phyloP scores from a whole-genome alignment of 2,888 invertebrate species.

The Tanypteryx hageni region DNA sequence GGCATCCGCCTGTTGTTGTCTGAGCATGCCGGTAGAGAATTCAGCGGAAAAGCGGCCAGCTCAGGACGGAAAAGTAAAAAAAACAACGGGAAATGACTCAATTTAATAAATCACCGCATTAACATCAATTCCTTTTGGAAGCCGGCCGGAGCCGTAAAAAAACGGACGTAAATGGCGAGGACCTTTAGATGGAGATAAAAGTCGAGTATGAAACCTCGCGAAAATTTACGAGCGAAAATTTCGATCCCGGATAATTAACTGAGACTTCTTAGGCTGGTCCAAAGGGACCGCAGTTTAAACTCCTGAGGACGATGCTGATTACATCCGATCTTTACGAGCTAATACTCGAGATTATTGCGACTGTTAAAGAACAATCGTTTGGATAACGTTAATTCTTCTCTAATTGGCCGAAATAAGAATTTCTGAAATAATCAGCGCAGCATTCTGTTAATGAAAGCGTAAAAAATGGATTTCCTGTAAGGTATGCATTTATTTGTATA shows the following conservation, averaged over 20 bases:
- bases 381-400: no score
- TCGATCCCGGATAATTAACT: background rate
- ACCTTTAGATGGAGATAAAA: background rate
- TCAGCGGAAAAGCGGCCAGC: background rate
- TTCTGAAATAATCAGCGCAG: no score
- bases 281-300: background rate
- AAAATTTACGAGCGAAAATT: slow-evolving; percentile 12
- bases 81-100: background rate
- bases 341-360: no score
- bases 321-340: background rate
- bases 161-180: background rate
- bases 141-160: background rate
- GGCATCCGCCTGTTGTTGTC: background rate
- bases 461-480: no score
- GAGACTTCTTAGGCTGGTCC: background rate
- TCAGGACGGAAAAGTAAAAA: background rate
- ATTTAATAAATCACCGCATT: background rate
- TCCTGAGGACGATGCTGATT: background rate
- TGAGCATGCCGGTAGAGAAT: background rate
- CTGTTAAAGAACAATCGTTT: no score
- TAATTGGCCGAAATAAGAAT: no score
- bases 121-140: background rate
- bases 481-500: no score
- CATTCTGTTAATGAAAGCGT: no score
- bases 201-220: background rate